phyloP scores from a whole-genome alignment of 1,140 invertebrate genomes.

The Drosophila sp. region DNA sequence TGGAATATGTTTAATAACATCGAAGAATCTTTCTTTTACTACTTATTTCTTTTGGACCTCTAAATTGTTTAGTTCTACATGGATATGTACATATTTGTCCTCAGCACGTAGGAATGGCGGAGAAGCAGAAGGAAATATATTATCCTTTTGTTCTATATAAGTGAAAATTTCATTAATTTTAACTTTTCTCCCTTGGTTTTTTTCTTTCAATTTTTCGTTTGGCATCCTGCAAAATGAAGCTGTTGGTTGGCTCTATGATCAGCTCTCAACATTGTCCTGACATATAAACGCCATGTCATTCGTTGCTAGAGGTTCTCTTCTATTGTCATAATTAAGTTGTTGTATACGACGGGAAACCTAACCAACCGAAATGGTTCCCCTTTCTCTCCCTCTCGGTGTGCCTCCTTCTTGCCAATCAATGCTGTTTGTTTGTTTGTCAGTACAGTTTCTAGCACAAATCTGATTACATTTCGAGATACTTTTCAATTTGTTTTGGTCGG shows the following conservation, averaged over 20 bases:
- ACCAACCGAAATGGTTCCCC: slow-evolving; percentile 1
- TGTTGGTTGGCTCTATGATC: slow-evolving; percentile 17
- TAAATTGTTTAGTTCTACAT: background rate
- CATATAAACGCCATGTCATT: slow-evolving; percentile 38
- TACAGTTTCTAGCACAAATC: slow-evolving; percentile 57
- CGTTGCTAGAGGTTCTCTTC: slow-evolving; percentile 24
- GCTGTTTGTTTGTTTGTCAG: slow-evolving; percentile 52
- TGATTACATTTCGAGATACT: slow-evolving; percentile 71
- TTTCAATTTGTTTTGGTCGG: slow-evolving; percentile 61
- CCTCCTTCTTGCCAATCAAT: slow-evolving; percentile 40
- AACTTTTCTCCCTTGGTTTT: slow-evolving; percentile 10
- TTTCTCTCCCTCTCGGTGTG: background rate
- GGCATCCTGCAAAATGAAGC: slow-evolving; percentile 52
- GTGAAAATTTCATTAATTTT: slow-evolving; percentile 45
- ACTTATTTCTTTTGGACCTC: background rate
- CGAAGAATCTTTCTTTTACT: background rate
- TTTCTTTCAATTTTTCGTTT: background rate
- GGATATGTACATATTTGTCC: background rate
- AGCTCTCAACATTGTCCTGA: slow-evolving; percentile 47
- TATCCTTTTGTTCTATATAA: background rate
- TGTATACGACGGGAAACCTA: slow-evolving; percentile 15
- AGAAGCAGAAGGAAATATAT: background rate
- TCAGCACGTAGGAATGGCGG: background rate
- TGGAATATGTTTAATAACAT: slow-evolving; percentile 13
- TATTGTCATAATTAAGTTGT: slow-evolving; percentile 21